These are phyloP conservation scores for Engystomops pustulosus DNA, from an alignment of 2,113 vertebrate genomes.

Conservation along the genomic window DNA sequence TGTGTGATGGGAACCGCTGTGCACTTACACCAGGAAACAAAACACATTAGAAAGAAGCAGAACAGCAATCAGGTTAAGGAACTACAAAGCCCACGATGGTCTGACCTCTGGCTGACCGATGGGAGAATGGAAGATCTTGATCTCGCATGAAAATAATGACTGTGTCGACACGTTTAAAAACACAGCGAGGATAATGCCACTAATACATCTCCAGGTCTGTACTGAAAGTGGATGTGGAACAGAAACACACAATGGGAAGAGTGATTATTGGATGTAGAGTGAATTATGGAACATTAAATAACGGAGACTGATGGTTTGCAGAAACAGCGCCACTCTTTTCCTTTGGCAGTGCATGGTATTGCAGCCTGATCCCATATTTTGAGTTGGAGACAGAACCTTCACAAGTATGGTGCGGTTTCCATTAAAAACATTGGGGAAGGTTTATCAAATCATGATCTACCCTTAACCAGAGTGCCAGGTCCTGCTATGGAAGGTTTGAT, in stretches of 20 bases:
- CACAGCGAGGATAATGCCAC: not conserved
- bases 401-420: too few relatives aligned
- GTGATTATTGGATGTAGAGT: not conserved
- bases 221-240: too few relatives aligned
- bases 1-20: not conserved
- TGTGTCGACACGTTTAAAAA: not conserved
- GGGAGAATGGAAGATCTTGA: not conserved
- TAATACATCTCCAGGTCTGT: not conserved
- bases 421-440: too few relatives aligned
- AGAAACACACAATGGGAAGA: not conserved
- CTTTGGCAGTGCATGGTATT: not conserved
- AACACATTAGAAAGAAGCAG: not conserved
- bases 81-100: conserved; percentile 13
- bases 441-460: too few relatives aligned
- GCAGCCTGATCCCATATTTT: too few relatives aligned
- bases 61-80: conserved; percentile 27
- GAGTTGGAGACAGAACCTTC: too few relatives aligned
- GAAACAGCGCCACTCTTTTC: not conserved
- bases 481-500: too few relatives aligned
- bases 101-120: conserved; percentile 33
- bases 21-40: not conserved
- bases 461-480: too few relatives aligned
- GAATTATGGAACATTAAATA: not conserved
- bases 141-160: not conserved
- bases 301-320: too few relatives aligned